Evolutionary conservation across 2,113 vertebrate genomes (phyloP), one percentile per base, ranked within the genome.

Genomic region (Neodon shergylaensis): DNA sequence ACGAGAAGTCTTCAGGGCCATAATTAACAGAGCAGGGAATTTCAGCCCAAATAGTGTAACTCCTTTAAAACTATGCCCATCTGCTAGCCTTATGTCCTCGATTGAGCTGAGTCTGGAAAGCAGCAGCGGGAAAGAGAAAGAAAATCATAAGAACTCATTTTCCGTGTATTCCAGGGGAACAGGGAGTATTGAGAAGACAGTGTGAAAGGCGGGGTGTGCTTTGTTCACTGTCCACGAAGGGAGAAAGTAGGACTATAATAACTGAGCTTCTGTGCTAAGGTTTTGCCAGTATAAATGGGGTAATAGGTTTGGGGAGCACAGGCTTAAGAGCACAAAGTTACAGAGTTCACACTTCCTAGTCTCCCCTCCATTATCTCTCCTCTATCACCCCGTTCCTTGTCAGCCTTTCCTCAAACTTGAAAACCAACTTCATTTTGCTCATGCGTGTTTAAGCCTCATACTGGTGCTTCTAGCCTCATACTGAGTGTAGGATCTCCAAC

Each of bases 21-120:
- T 94, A 97, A 96, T 97, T 94, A 96, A 87, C 88, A 93, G 94
- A 94, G 65, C 47, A 78, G 94, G 63, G 92, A 95, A 97, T 97
- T 97, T 94, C 96, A 94, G 79, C 81, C 66, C 92, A 97, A 97
- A 94, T 96, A 97, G 88, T 97, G 22, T 39, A 97, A 91, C 94
- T 92, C 95, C 95, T 97, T 97, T 96, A 95, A 93, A 92, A 90
- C 70, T 61, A 42, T 36, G 49, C 77, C 95, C 97, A 98, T 97
- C 95, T 97, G 97, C 63, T 91, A 74, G 54, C 94, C 97, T 97
- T 96, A 96, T 97, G 97, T 93, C 86, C 88, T 93, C 63, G 49
- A 42, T 16, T 66, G 81, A 95, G 84, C 68, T 24, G 21, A 92
- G 77, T 83, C 81, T 83, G 93, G 88, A 88, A 96, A 89, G 94